Conservation (phyloP, 1,140 invertebrate genomes). For the Drosophila bipectinata region DNA sequence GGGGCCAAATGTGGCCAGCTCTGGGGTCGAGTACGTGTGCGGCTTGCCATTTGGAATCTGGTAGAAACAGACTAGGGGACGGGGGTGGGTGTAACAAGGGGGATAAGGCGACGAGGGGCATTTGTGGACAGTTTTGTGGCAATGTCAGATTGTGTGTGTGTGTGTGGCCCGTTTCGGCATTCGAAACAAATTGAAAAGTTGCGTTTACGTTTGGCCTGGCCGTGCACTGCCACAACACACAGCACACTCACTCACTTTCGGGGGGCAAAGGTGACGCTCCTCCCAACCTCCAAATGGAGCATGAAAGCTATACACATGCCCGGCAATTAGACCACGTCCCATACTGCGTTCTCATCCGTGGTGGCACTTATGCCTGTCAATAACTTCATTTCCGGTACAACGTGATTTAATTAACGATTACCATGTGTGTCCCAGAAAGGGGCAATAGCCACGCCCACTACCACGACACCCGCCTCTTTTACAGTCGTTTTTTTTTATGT, state of each 20-base stretch:
- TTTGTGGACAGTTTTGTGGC: conserved; percentile 18
- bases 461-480: no score
- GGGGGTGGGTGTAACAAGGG: background rate
- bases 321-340: conserved; percentile 67
- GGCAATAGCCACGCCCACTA: background rate
- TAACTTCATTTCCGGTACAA: conserved; percentile 74
- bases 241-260: background rate
- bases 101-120: background rate
- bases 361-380: conserved; percentile 64
- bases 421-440: conserved; percentile 7
- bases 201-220: conserved; percentile 51
- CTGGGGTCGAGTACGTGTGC: conserved; percentile 19
- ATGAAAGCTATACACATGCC: conserved; percentile 36
- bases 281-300: conserved; percentile 27
- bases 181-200: conserved; percentile 60
- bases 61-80: background rate
- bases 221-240: conserved; percentile 15
- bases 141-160: conserved; percentile 3
- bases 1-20: conserved; percentile 17
- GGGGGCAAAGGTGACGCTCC: background rate
- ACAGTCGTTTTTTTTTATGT: conserved; percentile 16
- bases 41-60: conserved; percentile 11
- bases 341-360: background rate
- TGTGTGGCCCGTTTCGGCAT: conserved; percentile 15
- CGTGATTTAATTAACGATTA: conserved; percentile 81